These are phyloP conservation scores for Crotalus tigris DNA, from an alignment of 2,113 vertebrate genomes.

Conservation along the genomic window DNA sequence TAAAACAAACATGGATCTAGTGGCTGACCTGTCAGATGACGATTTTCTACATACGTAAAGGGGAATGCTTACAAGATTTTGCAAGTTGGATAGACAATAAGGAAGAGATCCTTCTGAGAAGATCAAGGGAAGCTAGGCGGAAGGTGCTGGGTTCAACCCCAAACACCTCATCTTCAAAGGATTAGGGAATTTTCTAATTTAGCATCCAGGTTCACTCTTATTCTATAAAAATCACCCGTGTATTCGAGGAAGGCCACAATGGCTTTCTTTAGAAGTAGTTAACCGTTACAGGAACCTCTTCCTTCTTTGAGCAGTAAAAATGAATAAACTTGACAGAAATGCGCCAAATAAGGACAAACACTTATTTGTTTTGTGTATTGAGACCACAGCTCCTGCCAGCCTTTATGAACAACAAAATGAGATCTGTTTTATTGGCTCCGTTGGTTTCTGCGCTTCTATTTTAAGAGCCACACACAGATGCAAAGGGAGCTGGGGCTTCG, in stretches of 20 bases:
- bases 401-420: slow-evolving; percentile 12
- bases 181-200: neutral
- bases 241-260: neutral
- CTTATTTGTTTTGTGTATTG: slow-evolving; percentile 25
- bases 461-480: neutral
- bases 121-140: neutral
- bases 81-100: neutral
- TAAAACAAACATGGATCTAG: neutral
- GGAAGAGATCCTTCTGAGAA: neutral
- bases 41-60: neutral
- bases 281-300: neutral
- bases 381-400: neutral
- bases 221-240: neutral
- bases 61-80: neutral
- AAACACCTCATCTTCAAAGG: neutral
- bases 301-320: neutral
- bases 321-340: slow-evolving; percentile 28
- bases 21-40: neutral
- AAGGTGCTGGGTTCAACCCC: neutral
- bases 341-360: neutral
- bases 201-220: neutral
- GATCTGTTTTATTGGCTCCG: slow-evolving; percentile 5
- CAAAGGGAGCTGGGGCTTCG: neutral
- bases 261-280: neutral
- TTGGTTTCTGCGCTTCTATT: slow-evolving; percentile 1